phyloP scores from a whole-genome alignment of 1,140 invertebrate genomes.

The Parasteatoda tepidariorum region DNA sequence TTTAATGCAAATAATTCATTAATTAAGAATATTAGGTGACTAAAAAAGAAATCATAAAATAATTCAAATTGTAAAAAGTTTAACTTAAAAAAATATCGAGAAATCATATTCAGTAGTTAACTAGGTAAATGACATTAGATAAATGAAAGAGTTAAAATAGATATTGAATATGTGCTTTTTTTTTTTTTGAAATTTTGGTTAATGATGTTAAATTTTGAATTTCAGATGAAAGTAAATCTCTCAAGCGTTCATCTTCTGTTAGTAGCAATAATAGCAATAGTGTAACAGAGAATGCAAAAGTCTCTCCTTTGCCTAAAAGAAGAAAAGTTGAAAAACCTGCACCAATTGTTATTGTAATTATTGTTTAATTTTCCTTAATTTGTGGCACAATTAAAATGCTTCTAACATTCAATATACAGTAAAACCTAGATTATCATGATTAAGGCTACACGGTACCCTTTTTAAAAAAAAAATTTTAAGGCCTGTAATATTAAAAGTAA shows the following conservation, averaged over 20 bases:
- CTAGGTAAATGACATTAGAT: background rate
- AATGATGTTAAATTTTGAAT: background rate
- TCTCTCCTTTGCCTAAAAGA: background rate
- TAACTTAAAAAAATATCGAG: background rate
- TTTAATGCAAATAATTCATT: too few relatives aligned
- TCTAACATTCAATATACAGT: background rate
- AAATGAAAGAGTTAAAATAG: background rate
- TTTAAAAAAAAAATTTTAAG: too few relatives aligned
- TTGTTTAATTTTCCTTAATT: too few relatives aligned
- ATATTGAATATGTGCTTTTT: background rate
- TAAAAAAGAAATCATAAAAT: too few relatives aligned
- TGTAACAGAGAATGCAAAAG: background rate
- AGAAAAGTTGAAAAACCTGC: constrained; percentile 51
- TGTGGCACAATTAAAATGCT: background rate
- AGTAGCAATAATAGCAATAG: constrained; percentile 26
- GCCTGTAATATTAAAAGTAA: too few relatives aligned
- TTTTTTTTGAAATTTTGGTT: background rate
- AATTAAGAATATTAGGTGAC: too few relatives aligned
- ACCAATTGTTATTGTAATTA: constrained; percentile 46
- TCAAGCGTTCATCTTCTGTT: background rate
- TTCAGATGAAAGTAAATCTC: constrained; percentile 13
- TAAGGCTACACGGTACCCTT: background rate
- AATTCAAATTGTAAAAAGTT: background rate
- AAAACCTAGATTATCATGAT: background rate
- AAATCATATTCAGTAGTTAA: background rate